Percentiles rank a stretch among this genome's conserved stretches.
Evolutionary conservation across 2,113 vertebrate species (phyloP).

Genomic region (Calyptommatus sinebrachiatus): DNA sequence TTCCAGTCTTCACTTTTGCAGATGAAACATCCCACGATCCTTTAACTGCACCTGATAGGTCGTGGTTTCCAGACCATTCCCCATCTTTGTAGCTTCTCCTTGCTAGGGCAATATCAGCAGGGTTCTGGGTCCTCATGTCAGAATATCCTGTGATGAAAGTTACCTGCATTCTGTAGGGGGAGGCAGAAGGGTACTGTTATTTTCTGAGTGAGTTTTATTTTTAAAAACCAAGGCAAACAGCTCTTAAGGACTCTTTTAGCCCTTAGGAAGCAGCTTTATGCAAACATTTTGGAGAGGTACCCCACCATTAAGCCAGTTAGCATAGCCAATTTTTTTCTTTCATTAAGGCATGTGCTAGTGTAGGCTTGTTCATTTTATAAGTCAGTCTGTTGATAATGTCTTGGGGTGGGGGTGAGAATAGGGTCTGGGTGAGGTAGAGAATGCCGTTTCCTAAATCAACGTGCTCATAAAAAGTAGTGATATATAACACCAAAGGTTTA

Average conservation of each 20-base stretch:
- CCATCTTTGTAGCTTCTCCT: background rate
- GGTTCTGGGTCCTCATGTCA: background rate
- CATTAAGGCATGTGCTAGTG: slow-evolving; percentile 34
- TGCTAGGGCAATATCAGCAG: background rate
- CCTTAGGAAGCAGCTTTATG: slow-evolving; percentile 29
- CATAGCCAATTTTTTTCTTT: slow-evolving; percentile 20
- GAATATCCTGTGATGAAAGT: no score
- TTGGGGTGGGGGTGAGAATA: slow-evolving; percentile 46
- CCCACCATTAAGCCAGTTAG: slow-evolving; percentile 30
- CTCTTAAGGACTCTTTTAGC: slow-evolving; percentile 16
- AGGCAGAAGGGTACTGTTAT: background rate
- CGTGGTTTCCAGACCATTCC: no score
- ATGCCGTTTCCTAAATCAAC: slow-evolving; percentile 50
- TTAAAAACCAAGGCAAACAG: background rate
- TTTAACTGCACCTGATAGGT: no score
- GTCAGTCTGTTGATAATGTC: slow-evolving; percentile 53
- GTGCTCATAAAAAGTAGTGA: slow-evolving; percentile 34
- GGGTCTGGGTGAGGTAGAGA: slow-evolving; percentile 25
- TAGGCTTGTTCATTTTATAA: slow-evolving; percentile 54
- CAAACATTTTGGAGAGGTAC: slow-evolving; percentile 45
- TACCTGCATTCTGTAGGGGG: background rate
- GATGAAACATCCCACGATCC: no score
- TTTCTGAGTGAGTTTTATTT: slow-evolving; percentile 27
- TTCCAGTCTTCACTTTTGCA: no score
- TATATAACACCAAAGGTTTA: slow-evolving; percentile 49